Percentiles rank a stretch among this genome's conserved stretches.
phyloP scores from a whole-genome alignment of 53 echinoderm and acorn worm species.

The Zoroaster sp. region DNA sequence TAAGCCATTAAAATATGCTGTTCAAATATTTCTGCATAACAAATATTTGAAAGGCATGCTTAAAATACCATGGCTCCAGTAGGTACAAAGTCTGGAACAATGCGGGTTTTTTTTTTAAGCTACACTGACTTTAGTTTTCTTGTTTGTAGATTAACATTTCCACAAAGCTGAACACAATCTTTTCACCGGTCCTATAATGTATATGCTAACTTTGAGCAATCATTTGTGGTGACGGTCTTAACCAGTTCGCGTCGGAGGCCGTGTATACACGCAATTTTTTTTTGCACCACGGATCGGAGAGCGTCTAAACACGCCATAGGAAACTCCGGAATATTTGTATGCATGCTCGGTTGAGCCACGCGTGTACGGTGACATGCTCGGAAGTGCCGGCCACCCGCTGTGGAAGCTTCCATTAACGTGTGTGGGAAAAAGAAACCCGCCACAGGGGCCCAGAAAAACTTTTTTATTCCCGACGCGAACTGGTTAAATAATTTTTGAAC shows the following conservation, averaged over 20 bases:
- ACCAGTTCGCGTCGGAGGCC: too few species aligned
- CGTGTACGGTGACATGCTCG: too few species aligned
- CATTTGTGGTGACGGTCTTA: background rate
- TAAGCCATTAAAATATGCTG: background rate
- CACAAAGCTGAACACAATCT: background rate
- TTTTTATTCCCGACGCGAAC: too few species aligned
- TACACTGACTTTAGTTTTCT: too few species aligned
- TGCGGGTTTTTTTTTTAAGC: background rate
- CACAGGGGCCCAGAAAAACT: too few species aligned
- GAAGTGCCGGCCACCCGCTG: too few species aligned
- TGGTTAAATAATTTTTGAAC: too few species aligned
- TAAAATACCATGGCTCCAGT: background rate
- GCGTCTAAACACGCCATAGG: background rate
- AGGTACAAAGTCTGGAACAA: background rate
- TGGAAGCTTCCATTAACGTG: too few species aligned
- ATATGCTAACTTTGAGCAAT: background rate
- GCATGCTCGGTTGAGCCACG: too few species aligned
- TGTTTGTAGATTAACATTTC: background rate
- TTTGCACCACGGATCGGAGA: too few species aligned
- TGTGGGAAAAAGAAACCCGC: too few species aligned
- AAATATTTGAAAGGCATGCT: background rate
- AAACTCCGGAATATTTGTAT: background rate
- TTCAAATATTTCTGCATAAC: background rate
- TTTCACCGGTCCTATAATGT: background rate
- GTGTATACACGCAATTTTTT: too few species aligned